These are phyloP conservation scores for Lottia scabra DNA, from an alignment of 2,888 invertebrate genomes.

Conservation along the genomic window DNA sequence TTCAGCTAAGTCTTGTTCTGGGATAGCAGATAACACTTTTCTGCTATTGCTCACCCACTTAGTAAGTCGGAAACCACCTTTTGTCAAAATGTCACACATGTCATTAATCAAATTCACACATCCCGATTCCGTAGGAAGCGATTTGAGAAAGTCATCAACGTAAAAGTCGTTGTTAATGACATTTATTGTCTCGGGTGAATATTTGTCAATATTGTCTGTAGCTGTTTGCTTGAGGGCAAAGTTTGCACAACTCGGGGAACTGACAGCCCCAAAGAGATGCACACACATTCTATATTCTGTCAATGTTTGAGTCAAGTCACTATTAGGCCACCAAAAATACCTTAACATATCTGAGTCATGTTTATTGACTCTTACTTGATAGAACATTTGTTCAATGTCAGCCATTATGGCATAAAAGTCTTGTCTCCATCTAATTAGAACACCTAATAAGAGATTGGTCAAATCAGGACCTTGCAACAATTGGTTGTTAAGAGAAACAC, in stretches of 20 bases:
- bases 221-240: slow-evolving; percentile 14
- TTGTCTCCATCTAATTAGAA: slow-evolving; percentile 29
- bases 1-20: slow-evolving; percentile 25
- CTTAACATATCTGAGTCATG: slow-evolving; percentile 21
- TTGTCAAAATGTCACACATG: not conserved
- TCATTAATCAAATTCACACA: not conserved
- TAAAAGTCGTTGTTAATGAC: slow-evolving; percentile 20
- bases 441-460: slow-evolving; percentile 23
- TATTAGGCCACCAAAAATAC: slow-evolving; percentile 23
- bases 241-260: slow-evolving; percentile 19
- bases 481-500: slow-evolving; percentile 25
- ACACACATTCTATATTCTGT: slow-evolving; percentile 19
- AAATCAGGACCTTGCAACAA: slow-evolving; percentile 29
- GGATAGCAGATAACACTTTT: slow-evolving; percentile 31
- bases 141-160: slow-evolving; percentile 24
- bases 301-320: not conserved
- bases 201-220: not conserved
- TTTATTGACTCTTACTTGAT: slow-evolving; percentile 21
- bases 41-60: slow-evolving; percentile 34
- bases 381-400: slow-evolving; percentile 32
- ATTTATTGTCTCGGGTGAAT: not conserved
- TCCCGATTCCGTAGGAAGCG: slow-evolving; percentile 2
- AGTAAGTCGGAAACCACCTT: slow-evolving; percentile 29
- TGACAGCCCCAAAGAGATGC: slow-evolving; percentile 16
- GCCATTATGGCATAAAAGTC: slow-evolving; percentile 23